Conservation (phyloP, 2,113 vertebrate species). For the Pygoscelis antarcticus region DNA sequence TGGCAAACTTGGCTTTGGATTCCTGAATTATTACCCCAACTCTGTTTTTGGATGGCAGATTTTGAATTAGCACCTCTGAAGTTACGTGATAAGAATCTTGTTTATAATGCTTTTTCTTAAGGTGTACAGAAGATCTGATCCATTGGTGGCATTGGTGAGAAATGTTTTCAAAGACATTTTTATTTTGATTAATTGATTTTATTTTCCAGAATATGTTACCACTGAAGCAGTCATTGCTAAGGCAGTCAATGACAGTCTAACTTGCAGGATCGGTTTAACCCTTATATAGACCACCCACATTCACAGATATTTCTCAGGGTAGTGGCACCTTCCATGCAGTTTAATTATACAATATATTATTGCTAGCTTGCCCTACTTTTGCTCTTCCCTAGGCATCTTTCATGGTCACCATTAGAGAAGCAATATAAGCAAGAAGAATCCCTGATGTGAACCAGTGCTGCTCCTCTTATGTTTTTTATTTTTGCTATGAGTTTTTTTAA, state of each 20-base stretch:
- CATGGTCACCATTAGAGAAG: neutral
- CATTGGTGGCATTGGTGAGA: neutral
- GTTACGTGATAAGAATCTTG: neutral
- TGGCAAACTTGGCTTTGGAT: rapidly evolving
- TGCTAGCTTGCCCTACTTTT: neutral
- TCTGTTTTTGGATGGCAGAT: neutral
- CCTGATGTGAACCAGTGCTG: neutral
- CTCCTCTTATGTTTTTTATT: neutral
- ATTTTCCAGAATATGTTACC: neutral
- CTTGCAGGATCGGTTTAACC: neutral
- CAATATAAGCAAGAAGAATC: neutral
- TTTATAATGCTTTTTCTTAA: neutral
- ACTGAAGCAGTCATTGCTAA: neutral
- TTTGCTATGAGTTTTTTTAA: neutral
- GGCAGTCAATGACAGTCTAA: neutral
- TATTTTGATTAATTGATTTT: neutral
- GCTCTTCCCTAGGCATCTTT: neutral
- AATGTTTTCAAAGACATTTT: neutral
- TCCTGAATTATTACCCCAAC: neutral
- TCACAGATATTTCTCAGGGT: neutral
- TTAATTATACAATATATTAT: neutral
- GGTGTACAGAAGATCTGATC: neutral
- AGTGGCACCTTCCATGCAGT: neutral
- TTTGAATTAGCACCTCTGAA: neutral
- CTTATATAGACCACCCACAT: too few species aligned